Base-by-base conservation (phyloP, 1,140 invertebrate genomes). In the Listronotus oregonensis region DNA sequence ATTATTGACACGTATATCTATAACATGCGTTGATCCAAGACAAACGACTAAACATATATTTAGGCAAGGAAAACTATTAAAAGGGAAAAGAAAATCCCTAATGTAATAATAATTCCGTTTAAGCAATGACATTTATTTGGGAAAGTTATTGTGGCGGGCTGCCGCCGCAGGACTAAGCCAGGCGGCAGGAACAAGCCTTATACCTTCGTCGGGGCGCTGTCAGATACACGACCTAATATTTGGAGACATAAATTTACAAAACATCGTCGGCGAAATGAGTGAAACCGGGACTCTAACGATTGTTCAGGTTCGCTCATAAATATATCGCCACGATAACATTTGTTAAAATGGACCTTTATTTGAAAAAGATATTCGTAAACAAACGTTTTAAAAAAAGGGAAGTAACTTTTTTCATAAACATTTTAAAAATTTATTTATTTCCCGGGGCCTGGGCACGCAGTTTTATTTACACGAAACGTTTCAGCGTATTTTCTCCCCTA, bases 221-320 rank as follows among this genome's bases (percentile, higher is more conserved):
- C 75, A 17, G 47, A 66, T 42, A 64, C 70, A 67, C 52, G 43
- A 76, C 70, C 72, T 76, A 75, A 76, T 76, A 76, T 76, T 73
- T 67, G 72, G 67, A 67, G 67, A 76, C 75, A 76, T 76, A 76
- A 76, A 76, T 76, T 76, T 73, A 75, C 73, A 75, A 76, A 76
- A 75, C 72, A 73, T 67, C 21, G 55, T 59, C 49, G 54, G 61
- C 60, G 69, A 71, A 75, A 75, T 76, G 73, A 76, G 68, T 73
- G 69, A 76, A 75, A 74, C 56, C 47, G 54, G 42, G 54, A 64
- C 18, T 47, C 21, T 47, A 54, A 40, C 52, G 58, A 63, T 64
- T 52, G 62, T 64, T 58, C 57, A 10, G 40, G 50, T 51, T 50
- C 37, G 44, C 44, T 27, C 58, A 71, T 70, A 69, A 70, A 70